Evolutionary conservation across 2,888 invertebrate genomes (phyloP).

Genomic region (Sarcophaga rosellei): DNA sequence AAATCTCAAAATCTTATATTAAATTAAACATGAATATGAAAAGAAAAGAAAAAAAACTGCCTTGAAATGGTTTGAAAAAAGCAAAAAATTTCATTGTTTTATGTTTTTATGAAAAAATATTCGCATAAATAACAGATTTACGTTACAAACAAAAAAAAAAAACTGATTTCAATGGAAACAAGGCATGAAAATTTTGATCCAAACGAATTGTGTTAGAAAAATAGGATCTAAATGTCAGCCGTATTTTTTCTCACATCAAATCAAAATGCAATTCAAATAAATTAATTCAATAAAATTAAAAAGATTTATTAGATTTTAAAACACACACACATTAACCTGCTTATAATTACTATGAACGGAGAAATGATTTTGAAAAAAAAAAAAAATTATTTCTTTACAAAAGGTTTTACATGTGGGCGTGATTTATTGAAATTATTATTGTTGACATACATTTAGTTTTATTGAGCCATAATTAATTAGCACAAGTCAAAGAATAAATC

Average conservation of each 20-base stretch:
- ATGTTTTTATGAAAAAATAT: background rate
- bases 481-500: conserved; percentile 22
- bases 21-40: conserved; percentile 13
- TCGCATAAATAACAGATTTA: conserved; percentile 48
- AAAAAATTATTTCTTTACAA: background rate
- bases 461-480: conserved; percentile 56
- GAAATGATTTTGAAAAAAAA: too few relatives aligned
- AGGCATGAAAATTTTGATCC: background rate
- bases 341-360: too few relatives aligned
- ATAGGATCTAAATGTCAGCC: conserved; percentile 45
- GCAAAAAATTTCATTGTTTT: conserved; percentile 49
- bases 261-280: background rate
- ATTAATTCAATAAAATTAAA: background rate
- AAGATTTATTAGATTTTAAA: too few relatives aligned
- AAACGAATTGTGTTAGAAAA: background rate
- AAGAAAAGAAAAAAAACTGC: background rate
- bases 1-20: conserved; percentile 47
- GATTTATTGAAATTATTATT: conserved; percentile 52
- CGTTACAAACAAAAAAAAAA: background rate
- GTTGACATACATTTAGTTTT: conserved; percentile 45
- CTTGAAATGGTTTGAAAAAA: too few relatives aligned
- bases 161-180: background rate
- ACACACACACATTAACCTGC: too few relatives aligned
- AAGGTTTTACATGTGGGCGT: conserved; percentile 24
- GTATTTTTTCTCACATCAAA: conserved; percentile 50